Evolutionary conservation across 2,888 invertebrate genomes (phyloP).

Genomic region (Cactoblastis cactorum): DNA sequence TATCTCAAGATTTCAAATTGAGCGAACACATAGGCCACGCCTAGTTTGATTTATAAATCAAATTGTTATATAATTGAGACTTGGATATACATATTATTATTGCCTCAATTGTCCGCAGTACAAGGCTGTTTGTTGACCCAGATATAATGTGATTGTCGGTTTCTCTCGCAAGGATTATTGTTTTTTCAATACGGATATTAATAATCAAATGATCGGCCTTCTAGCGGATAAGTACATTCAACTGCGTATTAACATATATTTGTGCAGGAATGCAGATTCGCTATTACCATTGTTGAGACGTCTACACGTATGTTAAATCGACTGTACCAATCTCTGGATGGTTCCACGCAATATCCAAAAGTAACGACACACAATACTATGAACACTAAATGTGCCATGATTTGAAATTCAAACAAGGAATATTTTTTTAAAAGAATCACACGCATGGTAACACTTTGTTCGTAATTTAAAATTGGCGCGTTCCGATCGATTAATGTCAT

Average conservation of each 20-base stretch:
- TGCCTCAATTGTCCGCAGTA: background rate
- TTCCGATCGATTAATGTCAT: slow-evolving; percentile 24
- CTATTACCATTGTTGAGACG: too few relatives aligned
- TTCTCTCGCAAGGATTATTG: background rate
- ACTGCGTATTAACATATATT: background rate
- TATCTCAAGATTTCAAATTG: too few relatives aligned
- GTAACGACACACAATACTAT: slow-evolving; percentile 53
- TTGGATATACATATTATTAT: background rate
- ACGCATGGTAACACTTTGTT: slow-evolving; percentile 33
- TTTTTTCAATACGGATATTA: background rate
- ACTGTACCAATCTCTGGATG: too few relatives aligned
- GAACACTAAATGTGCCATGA: slow-evolving; percentile 59
- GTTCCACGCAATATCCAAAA: slow-evolving; percentile 47
- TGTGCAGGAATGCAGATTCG: too few relatives aligned
- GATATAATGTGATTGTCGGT: background rate
- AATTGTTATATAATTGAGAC: background rate
- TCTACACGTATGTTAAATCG: too few relatives aligned
- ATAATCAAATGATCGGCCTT: background rate
- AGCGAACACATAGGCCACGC: background rate
- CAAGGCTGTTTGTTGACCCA: slow-evolving; percentile 1
- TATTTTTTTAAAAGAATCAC: slow-evolving; percentile 35
- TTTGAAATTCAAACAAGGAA: slow-evolving; percentile 23
- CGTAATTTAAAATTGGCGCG: slow-evolving; percentile 25
- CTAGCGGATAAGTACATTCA: background rate
- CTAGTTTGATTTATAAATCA: background rate